phyloP scores from a whole-genome alignment of 1,140 invertebrate species.

The Papilio polytes region DNA sequence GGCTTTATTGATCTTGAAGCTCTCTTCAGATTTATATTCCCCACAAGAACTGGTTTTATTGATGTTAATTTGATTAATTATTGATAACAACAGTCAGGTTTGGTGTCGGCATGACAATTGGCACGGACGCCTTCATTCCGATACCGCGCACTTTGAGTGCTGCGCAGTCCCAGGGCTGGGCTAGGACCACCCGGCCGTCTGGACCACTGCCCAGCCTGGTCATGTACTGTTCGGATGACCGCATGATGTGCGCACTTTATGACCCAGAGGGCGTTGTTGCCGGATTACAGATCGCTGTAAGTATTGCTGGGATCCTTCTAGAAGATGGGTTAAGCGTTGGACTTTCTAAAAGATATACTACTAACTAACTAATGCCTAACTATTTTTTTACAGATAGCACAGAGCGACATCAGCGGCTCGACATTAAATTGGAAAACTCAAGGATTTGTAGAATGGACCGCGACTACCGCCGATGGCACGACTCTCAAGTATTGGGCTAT shows the following conservation, averaged over 20 bases:
- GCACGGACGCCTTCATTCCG: constrained; percentile 45
- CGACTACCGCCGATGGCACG: constrained; percentile 41
- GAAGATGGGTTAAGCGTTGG: no score
- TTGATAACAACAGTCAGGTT: constrained; percentile 43
- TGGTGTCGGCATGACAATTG: constrained; percentile 41
- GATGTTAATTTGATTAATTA: no score
- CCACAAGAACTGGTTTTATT: no score
- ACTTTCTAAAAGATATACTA: no score
- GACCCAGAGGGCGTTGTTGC: constrained; percentile 55
- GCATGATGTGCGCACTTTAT: constrained; percentile 55
- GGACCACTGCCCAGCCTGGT: constrained; percentile 27
- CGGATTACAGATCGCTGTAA: constrained; percentile 61
- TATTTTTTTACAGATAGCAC: constrained; percentile 44
- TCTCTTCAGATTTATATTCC: no score
- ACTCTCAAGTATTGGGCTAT: constrained; percentile 52
- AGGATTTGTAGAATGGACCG: constrained; percentile 59
- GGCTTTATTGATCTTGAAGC: no score
- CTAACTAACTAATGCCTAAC: no score
- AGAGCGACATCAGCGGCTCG: constrained; percentile 48
- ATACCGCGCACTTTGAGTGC: constrained; percentile 37
- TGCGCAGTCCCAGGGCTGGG: constrained; percentile 42
- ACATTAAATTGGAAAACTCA: constrained; percentile 53
- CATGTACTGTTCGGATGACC: constrained; percentile 50
- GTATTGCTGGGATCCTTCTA: constrained; percentile 3
- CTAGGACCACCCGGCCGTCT: not conserved